A percentile compares a stretch with the other conserved stretches of the same genome.
phyloP scores from a whole-genome alignment of 2,797 vertebrate species.

The Tokudaia tokunoshimensis region DNA sequence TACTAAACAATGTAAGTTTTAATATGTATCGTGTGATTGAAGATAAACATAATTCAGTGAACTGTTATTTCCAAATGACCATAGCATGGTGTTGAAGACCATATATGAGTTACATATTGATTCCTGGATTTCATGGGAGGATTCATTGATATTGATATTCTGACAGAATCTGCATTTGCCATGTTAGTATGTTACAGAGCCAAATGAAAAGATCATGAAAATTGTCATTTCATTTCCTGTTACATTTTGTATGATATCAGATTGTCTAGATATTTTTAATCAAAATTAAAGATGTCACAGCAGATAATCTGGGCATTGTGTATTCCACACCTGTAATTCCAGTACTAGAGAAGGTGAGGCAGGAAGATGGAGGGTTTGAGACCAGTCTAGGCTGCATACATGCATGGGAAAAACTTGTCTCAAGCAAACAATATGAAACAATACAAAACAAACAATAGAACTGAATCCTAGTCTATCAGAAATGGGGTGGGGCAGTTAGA shows the following conservation, averaged over 20 bases:
- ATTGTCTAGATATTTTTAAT: conserved; percentile 72
- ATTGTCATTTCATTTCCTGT: background rate
- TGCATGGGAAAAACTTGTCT: background rate
- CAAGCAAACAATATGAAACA: background rate
- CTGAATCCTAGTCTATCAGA: background rate
- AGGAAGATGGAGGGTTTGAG: background rate
- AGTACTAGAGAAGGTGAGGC: background rate
- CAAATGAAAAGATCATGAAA: conserved; percentile 57
- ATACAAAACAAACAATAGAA: background rate
- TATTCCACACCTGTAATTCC: background rate
- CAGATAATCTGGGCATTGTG: background rate
- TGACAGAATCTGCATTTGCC: background rate
- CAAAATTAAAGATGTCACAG: conserved; percentile 60
- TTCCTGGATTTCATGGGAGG: background rate
- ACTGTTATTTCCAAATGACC: background rate
- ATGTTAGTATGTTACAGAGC: background rate
- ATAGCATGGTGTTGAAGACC: background rate
- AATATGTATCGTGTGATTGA: background rate
- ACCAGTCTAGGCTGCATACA: background rate
- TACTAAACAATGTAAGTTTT: conserved; percentile 6
- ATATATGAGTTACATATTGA: background rate
- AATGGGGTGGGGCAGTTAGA: conserved; percentile 14
- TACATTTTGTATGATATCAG: conserved; percentile 35
- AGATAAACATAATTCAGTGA: conserved; percentile 5
- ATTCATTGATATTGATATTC: background rate